phyloP scores from a whole-genome alignment of 2,797 vertebrate species.

The Vultur gryphus region DNA sequence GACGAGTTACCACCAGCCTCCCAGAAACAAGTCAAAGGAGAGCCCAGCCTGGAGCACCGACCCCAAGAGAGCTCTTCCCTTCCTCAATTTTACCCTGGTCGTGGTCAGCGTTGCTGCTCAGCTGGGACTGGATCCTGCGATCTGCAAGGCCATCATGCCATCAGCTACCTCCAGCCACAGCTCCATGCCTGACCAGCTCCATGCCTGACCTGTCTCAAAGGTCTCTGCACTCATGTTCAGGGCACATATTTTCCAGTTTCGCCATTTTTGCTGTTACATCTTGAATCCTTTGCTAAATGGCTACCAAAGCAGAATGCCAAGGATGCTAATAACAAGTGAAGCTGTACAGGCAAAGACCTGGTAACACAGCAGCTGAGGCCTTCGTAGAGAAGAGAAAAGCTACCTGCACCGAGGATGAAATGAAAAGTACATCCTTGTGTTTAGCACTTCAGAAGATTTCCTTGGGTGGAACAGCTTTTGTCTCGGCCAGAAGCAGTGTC shows the following conservation, averaged over 20 bases:
- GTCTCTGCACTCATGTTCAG: not conserved
- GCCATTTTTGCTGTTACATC: not conserved
- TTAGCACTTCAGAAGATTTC: conserved; percentile 53
- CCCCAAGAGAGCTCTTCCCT: not conserved
- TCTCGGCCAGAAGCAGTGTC: conserved; percentile 43
- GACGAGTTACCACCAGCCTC: not conserved
- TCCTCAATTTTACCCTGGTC: not conserved
- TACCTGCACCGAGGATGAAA: not conserved
- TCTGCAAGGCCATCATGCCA: not conserved
- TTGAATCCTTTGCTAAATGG: not conserved
- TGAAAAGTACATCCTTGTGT: conserved; percentile 35
- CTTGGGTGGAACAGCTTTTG: conserved; percentile 36
- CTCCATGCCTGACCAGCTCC: not conserved
- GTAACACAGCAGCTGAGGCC: not conserved
- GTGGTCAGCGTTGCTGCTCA: not conserved
- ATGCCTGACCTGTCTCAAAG: not conserved
- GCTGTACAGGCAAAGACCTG: not conserved
- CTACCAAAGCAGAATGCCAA: not conserved
- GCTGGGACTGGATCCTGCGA: not conserved
- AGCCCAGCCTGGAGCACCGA: accelerated
- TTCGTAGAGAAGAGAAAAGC: not conserved
- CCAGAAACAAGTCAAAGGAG: not conserved
- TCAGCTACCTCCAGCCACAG: not conserved
- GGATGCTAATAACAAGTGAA: not conserved
- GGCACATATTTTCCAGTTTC: not conserved